Base-by-base conservation (phyloP, 2,113 vertebrate genomes). In the Holacanthus passer region DNA sequence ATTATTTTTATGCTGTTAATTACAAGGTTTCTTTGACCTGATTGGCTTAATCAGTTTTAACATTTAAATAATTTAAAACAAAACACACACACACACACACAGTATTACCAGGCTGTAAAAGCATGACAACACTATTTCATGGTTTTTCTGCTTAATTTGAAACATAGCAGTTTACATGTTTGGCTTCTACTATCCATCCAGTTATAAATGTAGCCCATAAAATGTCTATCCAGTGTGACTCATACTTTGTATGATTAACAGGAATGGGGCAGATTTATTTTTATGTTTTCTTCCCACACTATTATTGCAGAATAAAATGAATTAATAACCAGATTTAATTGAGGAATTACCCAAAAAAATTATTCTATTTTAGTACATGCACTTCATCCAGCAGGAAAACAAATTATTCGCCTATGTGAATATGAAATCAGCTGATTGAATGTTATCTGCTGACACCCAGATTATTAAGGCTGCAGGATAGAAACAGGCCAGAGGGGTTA, bases 11-110 rank as follows among this genome's bases (percentile, higher is more conserved):
- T 39, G 29, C 45, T 65, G n/a, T 70, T 74, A 20, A 29, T 80
- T 65, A 48, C 43, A 78, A 35, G 27, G 31, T 73, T 35, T 65
- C 52, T 77, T 77, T 83, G 58, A 81, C 70, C 55, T 68, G 56
- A 67, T 35, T 69, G 48, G 79, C 22, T 78, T 31, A 74, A 63
- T 72, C 43, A 12, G 19, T 76, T 85, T 66, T 45, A 73, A 37
- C 68, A 66, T 66, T 32, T 31, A 56, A 13, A 12, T 39, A 52
- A 52, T 81, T 74, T 17, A 74, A 68, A 58, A 70, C 50, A n/a
- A n/a, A n/a, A 63, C 79, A 67, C 20, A 67, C 20, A 39, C 56
- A 32, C 0, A 41, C 35, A 24, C 2, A 39, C 5, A 39, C 3
- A 62, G 20, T 37, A 7, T 39, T 55, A 41, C n/a, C 1, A 53